phyloP scores from a whole-genome alignment of 2,113 vertebrate genomes.

The Bungarus multicinctus region DNA sequence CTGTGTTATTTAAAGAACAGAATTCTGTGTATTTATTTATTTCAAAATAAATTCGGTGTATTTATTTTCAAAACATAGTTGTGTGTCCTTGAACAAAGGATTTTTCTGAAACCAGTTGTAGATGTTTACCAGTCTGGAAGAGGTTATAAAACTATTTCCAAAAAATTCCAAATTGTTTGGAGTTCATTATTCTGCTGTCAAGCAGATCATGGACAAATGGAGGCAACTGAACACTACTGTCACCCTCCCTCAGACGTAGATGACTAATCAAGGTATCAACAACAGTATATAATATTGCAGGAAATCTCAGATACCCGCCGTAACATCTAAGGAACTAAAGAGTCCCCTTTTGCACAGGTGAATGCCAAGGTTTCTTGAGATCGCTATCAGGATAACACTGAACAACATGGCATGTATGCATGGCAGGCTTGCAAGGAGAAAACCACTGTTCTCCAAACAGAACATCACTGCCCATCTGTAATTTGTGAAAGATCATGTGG shows the following conservation, averaged over 20 bases:
- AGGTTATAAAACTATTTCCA: no score
- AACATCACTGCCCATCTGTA: background rate
- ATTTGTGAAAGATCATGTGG: background rate
- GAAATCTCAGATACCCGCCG: background rate
- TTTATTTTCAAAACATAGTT: background rate
- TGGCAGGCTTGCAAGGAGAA: background rate
- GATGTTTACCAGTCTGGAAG: background rate
- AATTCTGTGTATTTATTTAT: background rate
- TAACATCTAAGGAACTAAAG: background rate
- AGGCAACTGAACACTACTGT: no score
- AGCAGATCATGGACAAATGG: no score
- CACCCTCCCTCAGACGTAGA: no score
- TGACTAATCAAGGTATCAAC: no score
- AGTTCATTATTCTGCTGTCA: no score
- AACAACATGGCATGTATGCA: background rate
- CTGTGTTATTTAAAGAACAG: background rate
- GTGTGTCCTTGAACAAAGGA: background rate
- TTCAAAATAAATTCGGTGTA: no score
- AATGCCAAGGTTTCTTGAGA: background rate
- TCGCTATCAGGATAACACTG: background rate
- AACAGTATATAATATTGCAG: background rate
- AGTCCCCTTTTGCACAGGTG: background rate
- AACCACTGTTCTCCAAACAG: background rate
- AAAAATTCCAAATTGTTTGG: no score
- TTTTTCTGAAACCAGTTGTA: background rate